These are phyloP conservation scores for Dufourea novaeangliae DNA, from an alignment of 1,140 invertebrate species.

Conservation along the genomic window DNA sequence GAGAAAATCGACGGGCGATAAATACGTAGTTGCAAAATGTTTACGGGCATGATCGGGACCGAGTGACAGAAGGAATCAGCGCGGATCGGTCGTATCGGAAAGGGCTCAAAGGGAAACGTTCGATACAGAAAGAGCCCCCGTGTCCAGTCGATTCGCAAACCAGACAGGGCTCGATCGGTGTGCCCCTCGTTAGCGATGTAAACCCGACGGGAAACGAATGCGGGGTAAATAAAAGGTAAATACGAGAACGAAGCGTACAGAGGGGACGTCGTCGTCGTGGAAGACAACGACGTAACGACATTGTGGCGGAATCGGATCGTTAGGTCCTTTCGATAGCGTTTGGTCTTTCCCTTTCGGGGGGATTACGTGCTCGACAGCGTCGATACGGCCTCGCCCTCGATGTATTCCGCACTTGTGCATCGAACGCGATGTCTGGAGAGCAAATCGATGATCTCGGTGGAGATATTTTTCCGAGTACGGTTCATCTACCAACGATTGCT, in stretches of 20 bases:
- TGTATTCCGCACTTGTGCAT: not conserved
- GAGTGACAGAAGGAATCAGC: not conserved
- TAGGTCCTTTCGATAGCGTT: slow-evolving; percentile 19
- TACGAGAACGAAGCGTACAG: slow-evolving; percentile 7
- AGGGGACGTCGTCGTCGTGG: slow-evolving; percentile 1
- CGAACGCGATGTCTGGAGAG: not conserved
- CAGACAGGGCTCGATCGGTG: slow-evolving; percentile 19
- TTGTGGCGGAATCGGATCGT: slow-evolving; percentile 21
- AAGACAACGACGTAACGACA: slow-evolving; percentile 22
- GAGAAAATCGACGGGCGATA: not conserved
- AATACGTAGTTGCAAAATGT: not conserved
- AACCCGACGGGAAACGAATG: not conserved
- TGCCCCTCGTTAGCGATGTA: slow-evolving; percentile 37
- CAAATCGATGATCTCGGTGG: not conserved
- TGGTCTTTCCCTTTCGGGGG: slow-evolving; percentile 13
- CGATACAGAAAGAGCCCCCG: not conserved
- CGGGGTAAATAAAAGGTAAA: slow-evolving; percentile 35
- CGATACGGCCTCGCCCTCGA: not conserved
- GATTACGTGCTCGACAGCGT: slow-evolving; percentile 32
- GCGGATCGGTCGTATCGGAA: slow-evolving; percentile 8
- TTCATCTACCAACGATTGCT: too few species aligned
- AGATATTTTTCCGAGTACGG: not conserved
- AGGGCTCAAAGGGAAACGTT: not conserved
- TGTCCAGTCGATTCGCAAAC: slow-evolving; percentile 23
- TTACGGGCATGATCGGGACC: not conserved